Conservation (phyloP, 2,797 vertebrate species). For the Aselliscus stoliczkanus region DNA sequence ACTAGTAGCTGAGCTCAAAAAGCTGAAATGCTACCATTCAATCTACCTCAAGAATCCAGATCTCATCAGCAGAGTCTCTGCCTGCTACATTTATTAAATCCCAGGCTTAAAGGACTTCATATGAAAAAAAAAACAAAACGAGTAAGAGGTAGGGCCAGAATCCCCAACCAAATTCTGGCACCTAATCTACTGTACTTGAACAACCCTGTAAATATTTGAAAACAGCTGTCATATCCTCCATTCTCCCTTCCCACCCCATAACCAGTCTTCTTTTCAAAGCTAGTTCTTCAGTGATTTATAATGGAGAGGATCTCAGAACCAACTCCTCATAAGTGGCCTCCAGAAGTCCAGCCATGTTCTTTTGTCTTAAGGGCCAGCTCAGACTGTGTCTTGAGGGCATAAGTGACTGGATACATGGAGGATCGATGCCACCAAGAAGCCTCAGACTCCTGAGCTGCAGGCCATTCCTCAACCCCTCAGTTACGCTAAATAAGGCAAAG, state of each 20-base stretch:
- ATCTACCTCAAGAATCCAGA: conserved; percentile 48
- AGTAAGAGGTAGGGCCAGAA: not conserved
- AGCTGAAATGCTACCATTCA: conserved; percentile 46
- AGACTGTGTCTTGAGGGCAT: not conserved
- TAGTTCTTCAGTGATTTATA: not conserved
- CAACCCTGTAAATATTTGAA: conserved; percentile 25
- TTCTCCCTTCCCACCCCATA: not conserved
- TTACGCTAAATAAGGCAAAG: not conserved
- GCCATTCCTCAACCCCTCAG: not conserved
- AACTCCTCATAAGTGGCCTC: not conserved
- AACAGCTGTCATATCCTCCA: not conserved
- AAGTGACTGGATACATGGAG: not conserved
- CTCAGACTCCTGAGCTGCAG: not conserved
- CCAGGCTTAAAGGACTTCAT: conserved; percentile 35
- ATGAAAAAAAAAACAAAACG: not conserved
- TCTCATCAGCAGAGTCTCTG: conserved; percentile 24
- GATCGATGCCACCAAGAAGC: not conserved
- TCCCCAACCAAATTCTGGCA: not conserved
- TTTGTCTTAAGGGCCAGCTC: not conserved
- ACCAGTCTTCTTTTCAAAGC: not conserved
- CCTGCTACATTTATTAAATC: conserved; percentile 30
- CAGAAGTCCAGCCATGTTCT: not conserved
- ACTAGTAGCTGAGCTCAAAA: conserved; percentile 57
- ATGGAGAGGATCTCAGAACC: not conserved
- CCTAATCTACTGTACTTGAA: not conserved